These are phyloP conservation scores for Zenarchopterus dispar DNA, from an alignment of 2,797 vertebrate species.

Conservation along the genomic window DNA sequence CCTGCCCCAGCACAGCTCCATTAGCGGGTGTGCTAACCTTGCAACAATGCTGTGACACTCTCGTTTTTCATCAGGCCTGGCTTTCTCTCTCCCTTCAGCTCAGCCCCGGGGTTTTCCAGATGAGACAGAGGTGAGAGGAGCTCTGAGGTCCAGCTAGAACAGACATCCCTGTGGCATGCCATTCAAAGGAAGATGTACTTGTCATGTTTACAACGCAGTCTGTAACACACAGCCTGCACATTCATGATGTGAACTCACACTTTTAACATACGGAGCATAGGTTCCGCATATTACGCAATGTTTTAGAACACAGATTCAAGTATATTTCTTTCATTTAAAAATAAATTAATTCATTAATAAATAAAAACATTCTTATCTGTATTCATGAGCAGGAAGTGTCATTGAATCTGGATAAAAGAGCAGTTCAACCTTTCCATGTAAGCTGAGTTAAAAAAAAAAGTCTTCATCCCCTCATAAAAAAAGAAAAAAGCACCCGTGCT, in stretches of 20 bases:
- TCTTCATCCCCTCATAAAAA: conserved; percentile 73
- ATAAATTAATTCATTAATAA: no score
- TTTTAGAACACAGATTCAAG: background rate
- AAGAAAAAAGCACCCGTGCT: conserved; percentile 61
- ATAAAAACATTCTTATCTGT: conserved; percentile 57
- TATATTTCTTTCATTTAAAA: background rate
- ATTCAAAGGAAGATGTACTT: conserved; percentile 32
- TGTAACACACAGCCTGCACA: background rate
- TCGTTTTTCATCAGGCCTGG: conserved; percentile 86
- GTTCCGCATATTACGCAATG: background rate
- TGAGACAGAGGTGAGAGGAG: conserved; percentile 82
- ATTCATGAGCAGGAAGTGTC: conserved; percentile 65
- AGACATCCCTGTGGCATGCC: conserved; percentile 44
- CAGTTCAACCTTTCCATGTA: conserved; percentile 53
- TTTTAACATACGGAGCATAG: background rate
- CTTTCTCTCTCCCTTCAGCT: conserved; percentile 71
- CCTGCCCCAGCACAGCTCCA: conserved; percentile 83
- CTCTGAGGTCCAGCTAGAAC: conserved; percentile 64
- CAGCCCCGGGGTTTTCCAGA: conserved; percentile 71
- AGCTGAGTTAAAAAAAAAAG: conserved; percentile 56
- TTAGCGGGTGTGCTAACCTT: conserved; percentile 93
- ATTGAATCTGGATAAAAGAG: conserved; percentile 70
- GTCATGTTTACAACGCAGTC: background rate
- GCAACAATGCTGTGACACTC: conserved; percentile 89
- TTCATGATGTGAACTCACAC: background rate